Base-by-base conservation (phyloP, 2,797 vertebrate genomes). In the Macrochelys suwanniensis region DNA sequence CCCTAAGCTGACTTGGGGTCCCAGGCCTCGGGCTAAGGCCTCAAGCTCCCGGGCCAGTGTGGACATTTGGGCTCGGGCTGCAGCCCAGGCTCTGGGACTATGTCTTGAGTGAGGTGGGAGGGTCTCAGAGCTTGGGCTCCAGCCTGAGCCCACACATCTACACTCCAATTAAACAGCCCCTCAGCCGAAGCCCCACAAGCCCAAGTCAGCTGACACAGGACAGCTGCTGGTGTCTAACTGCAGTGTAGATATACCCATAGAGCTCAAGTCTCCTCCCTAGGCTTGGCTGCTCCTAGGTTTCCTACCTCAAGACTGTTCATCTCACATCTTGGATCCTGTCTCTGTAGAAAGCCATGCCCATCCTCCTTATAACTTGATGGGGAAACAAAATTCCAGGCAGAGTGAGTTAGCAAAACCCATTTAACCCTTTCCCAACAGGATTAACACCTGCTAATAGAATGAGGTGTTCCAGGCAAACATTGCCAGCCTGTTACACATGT, bases 271-370 rank as follows among this genome's bases (percentile, higher is more conserved):
- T 91, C 93, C 92, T 83, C 33, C 13, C 42, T 61, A 54, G 6
- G 11, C 86, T 90, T 92, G 47, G 2, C 11, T 82, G 25, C 89
- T 26, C 42, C 85, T 93, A 61, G 42, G 54, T 96, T 94, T 93
- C 68, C 71, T 88, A 4, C 85, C 45, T 92, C 23, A 89, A 65
- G 47, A 6, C 1, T 90, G 33, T 89, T 65, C 94, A 11, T 16
- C 11, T 93, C 86, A 37, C 76, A 61, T 50, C 7, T 82, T 92
- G 76, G 23, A 76, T 88, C 61, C 65, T 54, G 23, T 89, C 61
- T 87, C 1, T 91, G 7, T 49, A 80, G 80, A 61, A 87, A 83
- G 2, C 2, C 12, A 57, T 11, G 4, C 16, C 47, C 90, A 28
- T 84, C 1, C 2, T 82, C 11, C 15, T 26, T 56, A n/a, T 82